Evolutionary conservation across 2,888 invertebrate genomes (phyloP).

Genomic region (Adineta ricciae): DNA sequence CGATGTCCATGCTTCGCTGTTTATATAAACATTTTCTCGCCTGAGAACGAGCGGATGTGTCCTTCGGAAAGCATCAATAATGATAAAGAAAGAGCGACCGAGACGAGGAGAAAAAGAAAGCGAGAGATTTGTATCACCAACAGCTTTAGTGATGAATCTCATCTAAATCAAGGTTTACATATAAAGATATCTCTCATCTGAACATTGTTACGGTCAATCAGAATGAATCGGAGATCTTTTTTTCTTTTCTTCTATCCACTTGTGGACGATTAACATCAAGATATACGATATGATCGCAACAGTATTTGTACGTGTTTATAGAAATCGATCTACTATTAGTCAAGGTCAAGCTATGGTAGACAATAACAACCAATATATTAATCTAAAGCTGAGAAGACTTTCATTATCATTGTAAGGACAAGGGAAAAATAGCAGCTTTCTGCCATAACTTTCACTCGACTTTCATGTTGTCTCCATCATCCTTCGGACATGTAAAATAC

Average conservation of each 20-base stretch:
- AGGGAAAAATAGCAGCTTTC: no score
- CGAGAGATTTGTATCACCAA: neutral
- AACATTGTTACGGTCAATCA: neutral
- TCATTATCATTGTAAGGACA: no score
- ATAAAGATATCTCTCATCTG: neutral
- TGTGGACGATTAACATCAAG: neutral
- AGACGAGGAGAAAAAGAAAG: neutral
- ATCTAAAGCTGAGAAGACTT: no score
- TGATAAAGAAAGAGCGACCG: neutral
- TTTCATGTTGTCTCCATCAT: neutral
- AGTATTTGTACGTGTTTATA: neutral
- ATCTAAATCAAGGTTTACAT: neutral
- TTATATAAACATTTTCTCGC: neutral
- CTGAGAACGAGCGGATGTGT: neutral
- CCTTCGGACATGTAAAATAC: neutral
- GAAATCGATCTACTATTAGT: neutral
- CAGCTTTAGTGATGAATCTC: neutral
- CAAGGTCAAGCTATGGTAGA: neutral
- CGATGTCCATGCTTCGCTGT: neutral
- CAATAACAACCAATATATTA: neutral
- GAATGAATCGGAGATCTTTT: neutral
- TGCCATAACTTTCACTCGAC: neutral
- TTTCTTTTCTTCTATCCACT: neutral
- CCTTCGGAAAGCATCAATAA: neutral
- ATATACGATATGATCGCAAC: neutral